These are phyloP conservation scores for Philopotamus ludificatus DNA, from an alignment of 1,140 invertebrate species.

Conservation along the genomic window DNA sequence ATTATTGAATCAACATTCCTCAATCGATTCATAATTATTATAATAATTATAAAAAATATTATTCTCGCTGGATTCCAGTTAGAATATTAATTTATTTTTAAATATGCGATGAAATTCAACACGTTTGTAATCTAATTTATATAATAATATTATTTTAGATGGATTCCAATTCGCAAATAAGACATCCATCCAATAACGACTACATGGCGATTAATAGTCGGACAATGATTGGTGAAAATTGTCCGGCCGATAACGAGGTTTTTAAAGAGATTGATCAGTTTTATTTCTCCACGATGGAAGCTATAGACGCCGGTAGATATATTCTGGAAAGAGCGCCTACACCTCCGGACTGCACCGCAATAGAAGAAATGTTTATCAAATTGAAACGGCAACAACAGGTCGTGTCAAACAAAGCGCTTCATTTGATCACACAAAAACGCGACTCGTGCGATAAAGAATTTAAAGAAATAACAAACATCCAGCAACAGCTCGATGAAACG, in stretches of 20 bases:
- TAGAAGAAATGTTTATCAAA: constrained; percentile 52
- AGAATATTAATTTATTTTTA: no score
- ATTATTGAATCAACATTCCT: no score
- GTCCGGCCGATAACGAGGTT: constrained; percentile 36
- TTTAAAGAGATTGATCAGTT: constrained; percentile 39
- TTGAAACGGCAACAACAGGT: constrained; percentile 61
- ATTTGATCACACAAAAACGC: constrained; percentile 88
- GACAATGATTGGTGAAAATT: constrained; percentile 29
- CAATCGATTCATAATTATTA: no score
- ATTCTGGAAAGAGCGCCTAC: constrained; percentile 48
- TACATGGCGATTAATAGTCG: constrained; percentile 32
- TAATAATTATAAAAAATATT: no score
- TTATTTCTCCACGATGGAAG: constrained; percentile 27
- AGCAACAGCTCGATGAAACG: constrained; percentile 70
- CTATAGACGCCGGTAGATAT: constrained; percentile 42
- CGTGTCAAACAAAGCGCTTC: constrained; percentile 87
- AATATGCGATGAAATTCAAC: no score
- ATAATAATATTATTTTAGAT: constrained; percentile 11
- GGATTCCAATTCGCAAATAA: not conserved
- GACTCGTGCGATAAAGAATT: constrained; percentile 82
- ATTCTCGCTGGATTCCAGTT: no score
- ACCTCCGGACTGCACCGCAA: constrained; percentile 47
- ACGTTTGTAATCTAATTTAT: not conserved
- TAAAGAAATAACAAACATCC: constrained; percentile 73
- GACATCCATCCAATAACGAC: not conserved